Evolutionary conservation across 2,888 invertebrate genomes (phyloP).

Genomic region (Noctua pronuba): DNA sequence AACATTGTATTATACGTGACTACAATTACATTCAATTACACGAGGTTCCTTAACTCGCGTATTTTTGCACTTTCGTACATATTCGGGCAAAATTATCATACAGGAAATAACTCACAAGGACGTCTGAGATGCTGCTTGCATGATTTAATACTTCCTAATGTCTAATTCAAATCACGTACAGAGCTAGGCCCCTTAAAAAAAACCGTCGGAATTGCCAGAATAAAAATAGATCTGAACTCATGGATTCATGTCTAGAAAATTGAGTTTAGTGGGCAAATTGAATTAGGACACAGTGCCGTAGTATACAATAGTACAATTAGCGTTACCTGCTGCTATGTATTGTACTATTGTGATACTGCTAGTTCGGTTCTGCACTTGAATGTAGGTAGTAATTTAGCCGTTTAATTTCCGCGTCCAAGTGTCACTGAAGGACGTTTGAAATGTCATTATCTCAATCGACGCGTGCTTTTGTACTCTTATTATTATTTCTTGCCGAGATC

Average conservation of each 20-base stretch:
- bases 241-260: slow-evolving; percentile 40
- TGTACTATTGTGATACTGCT: slow-evolving; percentile 68
- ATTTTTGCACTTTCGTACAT: slow-evolving; percentile 51
- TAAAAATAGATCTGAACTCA: slow-evolving; percentile 71
- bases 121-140: slow-evolving; percentile 73
- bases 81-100: slow-evolving; percentile 67
- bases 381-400: slow-evolving; percentile 84
- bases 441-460: slow-evolving; percentile 73
- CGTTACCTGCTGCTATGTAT: slow-evolving; percentile 52
- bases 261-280: slow-evolving; percentile 49
- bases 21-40: slow-evolving; percentile 47
- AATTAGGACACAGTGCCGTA: slow-evolving; percentile 40
- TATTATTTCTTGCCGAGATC: slow-evolving; percentile 54
- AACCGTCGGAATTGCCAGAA: slow-evolving; percentile 55
- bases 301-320: slow-evolving; percentile 51
- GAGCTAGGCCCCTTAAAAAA: slow-evolving; percentile 67
- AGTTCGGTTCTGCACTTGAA: slow-evolving; percentile 67
- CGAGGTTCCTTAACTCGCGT: slow-evolving; percentile 46
- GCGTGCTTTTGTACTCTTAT: slow-evolving; percentile 67
- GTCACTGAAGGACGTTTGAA: slow-evolving; percentile 85
- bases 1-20: slow-evolving; percentile 40
- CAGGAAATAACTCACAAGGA: slow-evolving; percentile 74
- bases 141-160: slow-evolving; percentile 70
- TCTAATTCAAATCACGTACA: slow-evolving; percentile 72
- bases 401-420: slow-evolving; percentile 86